These are phyloP conservation scores for Thinocorus orbignyianus DNA, from an alignment of 2,113 vertebrate genomes.

Conservation along the genomic window DNA sequence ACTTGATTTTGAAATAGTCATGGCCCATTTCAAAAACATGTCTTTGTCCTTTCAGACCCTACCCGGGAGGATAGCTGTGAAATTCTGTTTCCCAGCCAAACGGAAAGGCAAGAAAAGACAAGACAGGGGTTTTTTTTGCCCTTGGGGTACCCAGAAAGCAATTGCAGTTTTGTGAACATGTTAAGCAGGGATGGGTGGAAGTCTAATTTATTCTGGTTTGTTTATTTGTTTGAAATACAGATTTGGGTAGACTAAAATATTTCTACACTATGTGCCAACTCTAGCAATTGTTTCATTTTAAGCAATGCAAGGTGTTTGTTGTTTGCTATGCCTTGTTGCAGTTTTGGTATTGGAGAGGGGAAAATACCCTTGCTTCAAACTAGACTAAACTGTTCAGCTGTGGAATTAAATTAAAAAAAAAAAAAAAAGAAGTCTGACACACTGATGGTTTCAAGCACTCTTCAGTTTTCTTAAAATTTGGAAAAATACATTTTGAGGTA, in stretches of 20 bases:
- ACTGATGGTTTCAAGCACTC: neutral
- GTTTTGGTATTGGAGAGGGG: neutral
- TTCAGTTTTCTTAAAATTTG: neutral
- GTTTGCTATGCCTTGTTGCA: neutral
- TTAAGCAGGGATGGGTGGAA: neutral
- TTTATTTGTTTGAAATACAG: neutral
- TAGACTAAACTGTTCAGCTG: neutral
- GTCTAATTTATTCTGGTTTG: neutral
- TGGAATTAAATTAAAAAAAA: neutral
- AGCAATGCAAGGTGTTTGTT: neutral
- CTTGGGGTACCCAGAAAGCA: neutral
- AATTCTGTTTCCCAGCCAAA: neutral
- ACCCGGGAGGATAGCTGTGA: neutral
- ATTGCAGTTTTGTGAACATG: neutral
- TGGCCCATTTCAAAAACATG: neutral
- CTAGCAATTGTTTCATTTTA: neutral
- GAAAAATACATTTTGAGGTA: neutral
- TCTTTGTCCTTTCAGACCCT: neutral
- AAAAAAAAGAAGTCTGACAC: neutral
- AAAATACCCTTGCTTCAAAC: neutral
- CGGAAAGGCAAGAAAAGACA: neutral
- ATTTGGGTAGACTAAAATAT: neutral
- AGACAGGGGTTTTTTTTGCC: neutral
- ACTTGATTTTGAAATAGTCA: neutral
- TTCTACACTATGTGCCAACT: neutral